Conservation (phyloP, 2,113 vertebrate genomes). For the Oenanthe melanoleuca region DNA sequence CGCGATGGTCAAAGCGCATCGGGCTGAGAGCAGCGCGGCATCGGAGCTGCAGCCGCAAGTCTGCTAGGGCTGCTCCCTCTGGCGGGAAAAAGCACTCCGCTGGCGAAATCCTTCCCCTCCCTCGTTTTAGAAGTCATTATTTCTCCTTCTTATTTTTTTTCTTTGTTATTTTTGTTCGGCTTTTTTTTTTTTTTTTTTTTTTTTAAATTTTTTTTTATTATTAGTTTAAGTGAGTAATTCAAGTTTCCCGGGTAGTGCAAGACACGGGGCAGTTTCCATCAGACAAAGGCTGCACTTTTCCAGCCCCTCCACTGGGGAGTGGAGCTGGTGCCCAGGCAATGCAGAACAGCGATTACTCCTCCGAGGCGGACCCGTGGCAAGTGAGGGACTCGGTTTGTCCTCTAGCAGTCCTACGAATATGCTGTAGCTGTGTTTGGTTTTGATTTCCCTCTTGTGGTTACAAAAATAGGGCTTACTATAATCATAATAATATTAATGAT, state of each 20-base stretch:
- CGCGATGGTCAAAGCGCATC: background rate
- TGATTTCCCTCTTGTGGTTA: conserved; percentile 35
- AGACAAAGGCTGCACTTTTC: background rate
- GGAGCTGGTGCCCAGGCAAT: background rate
- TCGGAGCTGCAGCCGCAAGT: background rate
- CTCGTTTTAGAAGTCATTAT: too few species aligned
- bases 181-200: too few species aligned
- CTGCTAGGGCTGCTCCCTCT: conserved; percentile 69
- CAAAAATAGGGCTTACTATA: conserved; percentile 64
- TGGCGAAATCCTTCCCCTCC: rapidly evolving
- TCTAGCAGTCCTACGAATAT: background rate
- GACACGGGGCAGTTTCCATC: background rate
- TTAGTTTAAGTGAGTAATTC: conserved; percentile 14
- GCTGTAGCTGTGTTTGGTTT: background rate
- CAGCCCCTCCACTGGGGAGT: background rate
- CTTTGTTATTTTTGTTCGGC: too few species aligned
- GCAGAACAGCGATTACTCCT: background rate
- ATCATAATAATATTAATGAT: conserved; percentile 50
- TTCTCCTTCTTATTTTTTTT: background rate
- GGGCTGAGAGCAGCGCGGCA: background rate
- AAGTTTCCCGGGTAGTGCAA: conserved; percentile 69
- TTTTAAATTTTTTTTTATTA: background rate
- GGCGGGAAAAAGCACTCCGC: conserved; percentile 48
- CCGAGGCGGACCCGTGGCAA: background rate
- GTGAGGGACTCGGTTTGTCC: background rate